Base-by-base conservation (phyloP, 1,140 invertebrate species). In the Bombus soroeensis region DNA sequence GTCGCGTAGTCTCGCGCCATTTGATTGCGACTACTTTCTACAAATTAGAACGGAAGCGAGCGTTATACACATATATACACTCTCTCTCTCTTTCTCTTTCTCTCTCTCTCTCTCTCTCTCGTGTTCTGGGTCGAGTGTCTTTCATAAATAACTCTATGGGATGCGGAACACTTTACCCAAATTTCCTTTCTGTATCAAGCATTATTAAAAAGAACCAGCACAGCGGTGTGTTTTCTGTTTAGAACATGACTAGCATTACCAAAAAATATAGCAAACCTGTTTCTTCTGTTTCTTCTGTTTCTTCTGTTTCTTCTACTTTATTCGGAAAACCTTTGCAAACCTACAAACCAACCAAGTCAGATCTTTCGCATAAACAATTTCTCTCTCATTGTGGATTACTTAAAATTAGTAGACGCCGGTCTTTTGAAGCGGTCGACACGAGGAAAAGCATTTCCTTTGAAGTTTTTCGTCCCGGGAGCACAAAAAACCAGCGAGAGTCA, bases 1-100 rank as follows among this genome's bases (percentile, higher is more conserved):
- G 47, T 47, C 43, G 39, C 25, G 62, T 9, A n/a, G 64, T 34
- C 64, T 32, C 59, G 72, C 71, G 71, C 43, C 43, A 57, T 71
- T 78, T 22, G 53, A 84, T 79, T n/a, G 66, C 64, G 73, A 53
- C 18, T n/a, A 37, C 37, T 71, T 84, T 43, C 43, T 32, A 39
- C 76, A 37, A 85, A 72, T 72, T 80, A 47, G 41, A 47, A 73
- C 83, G 76, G 77, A 53, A 85, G 39, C 76, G 37, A 25, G 28
- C 34, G 57, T 39, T 41, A 62, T 37, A n/a, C 22, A 8, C 0
- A 47, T 4, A 43, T 1, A 43, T 3, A 39, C 39, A 39, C 3
- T 15, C 0, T 43, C 0, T 43, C 0, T 5, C 25, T n/a, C 4
- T n/a, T 15, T 59, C 0, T 22, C 12, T 62, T 1, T 28, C 59